Evolutionary conservation across 2,888 invertebrate species (phyloP), one percentile per base, ranked within the genome.

Genomic region (Sinelater perroti): DNA sequence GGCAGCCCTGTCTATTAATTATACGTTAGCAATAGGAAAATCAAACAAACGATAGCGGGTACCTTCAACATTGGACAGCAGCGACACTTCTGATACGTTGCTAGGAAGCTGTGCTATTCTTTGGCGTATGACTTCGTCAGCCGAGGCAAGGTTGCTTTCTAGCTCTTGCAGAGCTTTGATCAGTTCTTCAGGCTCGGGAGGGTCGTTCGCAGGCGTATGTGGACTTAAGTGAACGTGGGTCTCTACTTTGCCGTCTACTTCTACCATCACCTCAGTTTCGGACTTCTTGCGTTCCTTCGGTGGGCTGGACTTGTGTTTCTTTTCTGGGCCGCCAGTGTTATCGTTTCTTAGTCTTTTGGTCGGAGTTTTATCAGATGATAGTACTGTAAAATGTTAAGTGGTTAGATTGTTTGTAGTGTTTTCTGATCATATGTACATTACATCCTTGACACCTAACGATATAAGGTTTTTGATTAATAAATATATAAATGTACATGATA

Each of bases 121-220:
- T 76, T 97, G 95, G 64, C 97, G 81, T 1, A 96, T 93, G 1
- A 87, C 87, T 62, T 95, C 97, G 82, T 97, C 97, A 69, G 95
- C 93, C 0, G 97, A 97, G 1, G 97, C 96, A 56, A 95, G 93
- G 71, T 93, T 94, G 70, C 92, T 92, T 78, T 97, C 97, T 70
- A 97, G 81, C 68, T 93, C 93, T 78, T 90, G 82, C 52, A 90
- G 81, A 1, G 87, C 87, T 80, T 91, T 93, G 59, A 97, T 89
- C 20, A 97, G 83, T 70, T 95, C 95, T 72, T 97, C 95, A 0
- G 96, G 91, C 79, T 97, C 94, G 1, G 95, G 94, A 1, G 94
- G 92, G 73, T 95, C 94, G 1, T 90, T 90, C 0, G 87, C 87
- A 0, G 91, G 91, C 4, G 89, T 86, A 69, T 86, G 87, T 0